A percentile compares a stretch with the other conserved stretches of the same genome.
phyloP scores from a whole-genome alignment of 2,888 invertebrate genomes.

The Osmoderma eremita region DNA sequence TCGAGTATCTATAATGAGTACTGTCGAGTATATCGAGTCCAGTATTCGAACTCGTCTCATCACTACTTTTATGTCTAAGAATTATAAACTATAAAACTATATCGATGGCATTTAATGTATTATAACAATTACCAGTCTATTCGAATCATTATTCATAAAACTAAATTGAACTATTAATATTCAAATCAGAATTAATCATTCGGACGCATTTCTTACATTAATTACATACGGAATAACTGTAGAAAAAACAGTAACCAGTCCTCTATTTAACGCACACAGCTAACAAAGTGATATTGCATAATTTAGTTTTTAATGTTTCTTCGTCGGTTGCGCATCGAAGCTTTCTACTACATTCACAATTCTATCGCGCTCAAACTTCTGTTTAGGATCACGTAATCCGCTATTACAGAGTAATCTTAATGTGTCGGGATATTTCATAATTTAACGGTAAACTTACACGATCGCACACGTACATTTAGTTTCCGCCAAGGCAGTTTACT shows the following conservation, averaged over 20 bases:
- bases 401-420: conserved; percentile 9
- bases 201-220: neutral
- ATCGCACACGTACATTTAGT: neutral
- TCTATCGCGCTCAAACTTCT: neutral
- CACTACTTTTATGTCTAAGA: too few species aligned
- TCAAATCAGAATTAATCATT: too few species aligned
- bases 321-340: too few species aligned
- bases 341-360: too few species aligned
- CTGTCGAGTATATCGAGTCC: too few species aligned
- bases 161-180: too few species aligned
- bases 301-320: neutral
- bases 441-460: conserved; percentile 18
- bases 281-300: neutral
- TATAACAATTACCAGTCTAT: too few species aligned
- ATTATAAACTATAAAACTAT: too few species aligned
- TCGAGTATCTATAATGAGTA: too few species aligned
- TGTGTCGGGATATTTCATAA: conserved; percentile 22
- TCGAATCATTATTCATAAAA: too few species aligned
- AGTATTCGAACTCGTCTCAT: too few species aligned
- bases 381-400: conserved; percentile 4
- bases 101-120: too few species aligned
- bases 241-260: neutral
- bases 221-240: neutral
- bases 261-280: neutral
- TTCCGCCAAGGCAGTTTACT: conserved; percentile 4